Conservation (phyloP, 2,113 vertebrate genomes). For the Miniopterus natalensis region DNA sequence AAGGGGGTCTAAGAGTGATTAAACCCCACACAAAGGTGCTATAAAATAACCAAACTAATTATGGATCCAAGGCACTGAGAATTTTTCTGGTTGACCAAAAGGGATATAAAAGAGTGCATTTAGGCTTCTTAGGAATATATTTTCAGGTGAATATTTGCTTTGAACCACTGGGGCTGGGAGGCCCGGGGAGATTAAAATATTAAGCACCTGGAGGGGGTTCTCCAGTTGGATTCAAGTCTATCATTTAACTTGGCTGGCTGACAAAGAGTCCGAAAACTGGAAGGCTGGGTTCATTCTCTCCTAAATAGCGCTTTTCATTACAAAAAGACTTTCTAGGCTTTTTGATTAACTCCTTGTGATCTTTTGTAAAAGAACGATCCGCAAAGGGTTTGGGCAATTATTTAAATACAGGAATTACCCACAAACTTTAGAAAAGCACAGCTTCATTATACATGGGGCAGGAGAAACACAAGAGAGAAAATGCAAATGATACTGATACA, state of each 20-base stretch:
- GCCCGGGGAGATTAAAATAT: constrained; percentile 37
- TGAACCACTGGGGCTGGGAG: constrained; percentile 34
- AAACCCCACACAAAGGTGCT: not conserved
- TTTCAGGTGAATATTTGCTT: constrained; percentile 77
- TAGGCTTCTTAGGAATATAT: constrained; percentile 64
- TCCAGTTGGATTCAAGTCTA: constrained; percentile 74
- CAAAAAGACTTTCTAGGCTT: constrained; percentile 15
- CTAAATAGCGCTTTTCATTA: constrained; percentile 61
- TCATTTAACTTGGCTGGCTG: constrained; percentile 76
- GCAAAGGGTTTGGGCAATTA: not conserved
- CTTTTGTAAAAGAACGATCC: not conserved
- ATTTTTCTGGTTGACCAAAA: constrained; percentile 34
- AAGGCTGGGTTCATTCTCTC: constrained; percentile 66
- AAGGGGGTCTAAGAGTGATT: not conserved
- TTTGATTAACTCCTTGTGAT: constrained; percentile 68
- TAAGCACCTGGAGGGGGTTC: constrained; percentile 53
- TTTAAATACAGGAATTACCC: constrained; percentile 3
- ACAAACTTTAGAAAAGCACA: not conserved
- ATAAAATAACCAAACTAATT: not conserved
- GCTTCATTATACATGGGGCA: not conserved
- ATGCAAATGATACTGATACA: not conserved
- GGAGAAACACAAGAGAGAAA: not conserved
- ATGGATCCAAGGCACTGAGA: not conserved
- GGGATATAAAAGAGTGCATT: constrained; percentile 55
- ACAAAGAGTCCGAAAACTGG: not conserved